These are phyloP conservation scores for Zaprionus obscuricornis DNA, from an alignment of 2,888 invertebrate species.

Conservation along the genomic window DNA sequence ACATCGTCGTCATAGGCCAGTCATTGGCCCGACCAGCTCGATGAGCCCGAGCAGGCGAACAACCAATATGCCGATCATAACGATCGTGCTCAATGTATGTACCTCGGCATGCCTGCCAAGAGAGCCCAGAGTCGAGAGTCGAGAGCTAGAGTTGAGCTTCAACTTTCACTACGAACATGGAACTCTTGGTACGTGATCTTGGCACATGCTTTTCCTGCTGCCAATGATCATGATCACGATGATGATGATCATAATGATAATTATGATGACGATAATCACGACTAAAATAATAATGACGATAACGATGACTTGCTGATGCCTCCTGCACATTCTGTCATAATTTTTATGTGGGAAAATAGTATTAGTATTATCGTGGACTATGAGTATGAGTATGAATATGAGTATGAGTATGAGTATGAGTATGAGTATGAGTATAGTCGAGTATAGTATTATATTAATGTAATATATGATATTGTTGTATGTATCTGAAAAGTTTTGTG, in stretches of 20 bases:
- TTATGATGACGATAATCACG: background rate
- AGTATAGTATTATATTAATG: too few species aligned
- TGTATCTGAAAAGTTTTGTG: constrained; percentile 44
- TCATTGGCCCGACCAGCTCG: constrained; percentile 46
- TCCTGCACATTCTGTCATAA: constrained; percentile 59
- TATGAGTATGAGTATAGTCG: too few species aligned
- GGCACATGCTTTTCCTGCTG: constrained; percentile 49
- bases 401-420: too few species aligned
- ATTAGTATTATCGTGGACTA: background rate
- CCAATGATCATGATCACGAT: constrained; percentile 41
- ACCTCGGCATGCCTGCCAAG: too few species aligned
- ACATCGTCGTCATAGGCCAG: constrained; percentile 40
- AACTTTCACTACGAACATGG: constrained; percentile 50
- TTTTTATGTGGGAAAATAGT: constrained; percentile 67
- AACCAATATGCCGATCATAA: too few species aligned
- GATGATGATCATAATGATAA: constrained; percentile 11
- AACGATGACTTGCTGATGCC: constrained; percentile 26
- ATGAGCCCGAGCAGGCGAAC: background rate
- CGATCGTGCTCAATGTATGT: too few species aligned
- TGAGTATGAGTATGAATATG: too few species aligned
- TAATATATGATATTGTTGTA: background rate
- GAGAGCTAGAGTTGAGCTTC: constrained; percentile 3
- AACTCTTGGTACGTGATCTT: constrained; percentile 45
- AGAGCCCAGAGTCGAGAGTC: too few species aligned
- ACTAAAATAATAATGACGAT: constrained; percentile 1